phyloP scores from a whole-genome alignment of 2,113 vertebrate species.

The Polyodon spathula region DNA sequence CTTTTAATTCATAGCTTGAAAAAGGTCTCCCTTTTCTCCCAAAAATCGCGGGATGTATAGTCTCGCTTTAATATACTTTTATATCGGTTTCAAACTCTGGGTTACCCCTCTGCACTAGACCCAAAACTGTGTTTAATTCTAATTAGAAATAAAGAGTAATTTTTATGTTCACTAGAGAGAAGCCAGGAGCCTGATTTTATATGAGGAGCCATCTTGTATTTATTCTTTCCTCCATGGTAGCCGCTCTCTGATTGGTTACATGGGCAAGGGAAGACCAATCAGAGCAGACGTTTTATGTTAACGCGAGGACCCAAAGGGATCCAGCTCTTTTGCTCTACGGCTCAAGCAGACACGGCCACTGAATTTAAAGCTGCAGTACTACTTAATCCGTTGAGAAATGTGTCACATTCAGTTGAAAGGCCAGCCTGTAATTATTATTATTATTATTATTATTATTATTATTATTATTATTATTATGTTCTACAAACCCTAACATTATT shows the following conservation, averaged over 20 bases:
- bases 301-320: slow-evolving; percentile 23
- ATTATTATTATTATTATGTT: no score
- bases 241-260: slow-evolving; percentile 73
- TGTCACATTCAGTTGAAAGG: no score
- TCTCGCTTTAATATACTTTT: slow-evolving; percentile 16
- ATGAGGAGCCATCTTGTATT: slow-evolving; percentile 98
- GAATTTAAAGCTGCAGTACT: slow-evolving; percentile 11
- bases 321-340: slow-evolving; percentile 10
- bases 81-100: slow-evolving; percentile 28
- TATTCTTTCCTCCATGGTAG: slow-evolving; percentile 88
- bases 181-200: slow-evolving; percentile 87
- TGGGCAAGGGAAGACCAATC: slow-evolving; percentile 57
- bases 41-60: slow-evolving; percentile 23
- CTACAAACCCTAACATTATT: no score
- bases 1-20: slow-evolving; percentile 44
- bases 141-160: slow-evolving; percentile 62
- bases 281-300: slow-evolving; percentile 30
- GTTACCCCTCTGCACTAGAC: slow-evolving; percentile 48
- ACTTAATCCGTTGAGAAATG: no score
- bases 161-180: slow-evolving; percentile 61
- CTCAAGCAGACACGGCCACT: slow-evolving; percentile 16
- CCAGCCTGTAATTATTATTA: no score
- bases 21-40: slow-evolving; percentile 29
- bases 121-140: slow-evolving; percentile 51
- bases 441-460: no score